phyloP scores from a whole-genome alignment of 2,797 vertebrate species.

The Balearica regulorum region DNA sequence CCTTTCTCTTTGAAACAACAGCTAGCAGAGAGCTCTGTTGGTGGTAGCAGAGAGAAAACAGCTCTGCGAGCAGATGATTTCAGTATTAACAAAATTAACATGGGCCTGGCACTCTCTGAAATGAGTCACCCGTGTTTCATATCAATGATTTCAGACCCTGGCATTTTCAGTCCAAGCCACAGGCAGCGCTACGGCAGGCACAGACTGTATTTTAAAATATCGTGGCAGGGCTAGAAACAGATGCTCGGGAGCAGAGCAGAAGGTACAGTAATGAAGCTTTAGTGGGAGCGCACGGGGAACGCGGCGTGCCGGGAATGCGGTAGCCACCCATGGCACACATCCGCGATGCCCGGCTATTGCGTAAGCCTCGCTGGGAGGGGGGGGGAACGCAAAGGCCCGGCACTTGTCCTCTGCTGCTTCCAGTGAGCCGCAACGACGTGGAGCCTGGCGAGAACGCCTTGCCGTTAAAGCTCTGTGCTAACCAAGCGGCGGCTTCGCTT shows the following conservation, averaged over 20 bases:
- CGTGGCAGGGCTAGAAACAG: neutral
- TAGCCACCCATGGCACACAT: neutral
- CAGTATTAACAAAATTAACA: constrained; percentile 50
- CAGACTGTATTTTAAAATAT: neutral
- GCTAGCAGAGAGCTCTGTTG: neutral
- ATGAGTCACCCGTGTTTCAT: constrained; percentile 53
- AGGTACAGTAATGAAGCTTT: neutral
- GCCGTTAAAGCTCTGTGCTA: neutral
- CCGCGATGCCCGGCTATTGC: neutral
- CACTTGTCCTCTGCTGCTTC: neutral
- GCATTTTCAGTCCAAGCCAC: constrained; percentile 39
- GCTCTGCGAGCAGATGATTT: constrained; percentile 17
- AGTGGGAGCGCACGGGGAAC: neutral
- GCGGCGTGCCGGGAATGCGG: neutral
- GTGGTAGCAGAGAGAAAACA: neutral
- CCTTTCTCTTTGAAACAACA: neutral
- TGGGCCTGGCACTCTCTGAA: neutral
- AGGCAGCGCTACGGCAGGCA: neutral
- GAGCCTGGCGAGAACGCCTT: neutral
- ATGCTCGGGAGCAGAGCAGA: constrained; percentile 40
- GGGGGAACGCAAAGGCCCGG: neutral
- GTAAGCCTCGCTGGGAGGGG: neutral
- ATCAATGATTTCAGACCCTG: constrained; percentile 47
- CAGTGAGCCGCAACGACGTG: neutral
- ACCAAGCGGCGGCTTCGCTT: rapidly evolving